A percentile compares a stretch with the other conserved stretches of the same genome.
These are phyloP conservation scores for Cartodere bifasciata DNA, from an alignment of 2,888 invertebrate genomes.

Conservation along the genomic window DNA sequence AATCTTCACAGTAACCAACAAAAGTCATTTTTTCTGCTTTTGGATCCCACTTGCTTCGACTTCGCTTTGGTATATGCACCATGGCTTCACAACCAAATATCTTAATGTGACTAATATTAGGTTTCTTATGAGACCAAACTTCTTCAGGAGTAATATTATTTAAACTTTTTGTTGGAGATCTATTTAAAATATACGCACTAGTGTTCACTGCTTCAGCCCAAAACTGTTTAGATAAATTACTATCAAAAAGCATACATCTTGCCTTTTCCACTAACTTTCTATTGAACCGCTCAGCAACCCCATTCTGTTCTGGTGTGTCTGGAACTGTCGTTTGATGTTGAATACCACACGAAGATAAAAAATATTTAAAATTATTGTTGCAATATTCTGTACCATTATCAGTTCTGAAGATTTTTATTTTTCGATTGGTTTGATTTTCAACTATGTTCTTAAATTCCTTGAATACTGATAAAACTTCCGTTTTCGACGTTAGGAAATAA, in stretches of 20 bases:
- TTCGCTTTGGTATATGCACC: slow-evolving; percentile 15
- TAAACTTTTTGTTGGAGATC: no score
- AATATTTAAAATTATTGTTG: slow-evolving; percentile 7
- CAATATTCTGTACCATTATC: slow-evolving; percentile 13
- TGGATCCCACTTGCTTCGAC: slow-evolving; percentile 14
- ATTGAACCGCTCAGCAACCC: slow-evolving; percentile 14
- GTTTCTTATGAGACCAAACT: no score
- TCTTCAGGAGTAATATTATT: no score
- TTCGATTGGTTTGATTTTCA: slow-evolving; percentile 10
- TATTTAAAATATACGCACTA: slow-evolving; percentile 10
- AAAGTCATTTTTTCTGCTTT: slow-evolving; percentile 14
- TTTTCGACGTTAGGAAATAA: slow-evolving; percentile 6
- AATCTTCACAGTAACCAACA: slow-evolving; percentile 16
- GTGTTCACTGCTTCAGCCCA: slow-evolving; percentile 14
- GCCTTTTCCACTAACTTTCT: slow-evolving; percentile 15
- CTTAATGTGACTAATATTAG: slow-evolving; percentile 17
- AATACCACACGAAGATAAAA: slow-evolving; percentile 12
- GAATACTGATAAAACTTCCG: slow-evolving; percentile 6
- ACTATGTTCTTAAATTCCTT: slow-evolving; percentile 9
- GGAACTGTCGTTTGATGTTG: slow-evolving; percentile 14
- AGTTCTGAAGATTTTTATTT: slow-evolving; percentile 12
- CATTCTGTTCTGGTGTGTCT: slow-evolving; percentile 17
- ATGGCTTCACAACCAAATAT: slow-evolving; percentile 13
- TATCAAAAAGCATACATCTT: slow-evolving; percentile 12
- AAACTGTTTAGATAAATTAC: slow-evolving; percentile 9